phyloP scores from a whole-genome alignment of 2,797 vertebrate genomes.

The Diglossa cyanea region DNA sequence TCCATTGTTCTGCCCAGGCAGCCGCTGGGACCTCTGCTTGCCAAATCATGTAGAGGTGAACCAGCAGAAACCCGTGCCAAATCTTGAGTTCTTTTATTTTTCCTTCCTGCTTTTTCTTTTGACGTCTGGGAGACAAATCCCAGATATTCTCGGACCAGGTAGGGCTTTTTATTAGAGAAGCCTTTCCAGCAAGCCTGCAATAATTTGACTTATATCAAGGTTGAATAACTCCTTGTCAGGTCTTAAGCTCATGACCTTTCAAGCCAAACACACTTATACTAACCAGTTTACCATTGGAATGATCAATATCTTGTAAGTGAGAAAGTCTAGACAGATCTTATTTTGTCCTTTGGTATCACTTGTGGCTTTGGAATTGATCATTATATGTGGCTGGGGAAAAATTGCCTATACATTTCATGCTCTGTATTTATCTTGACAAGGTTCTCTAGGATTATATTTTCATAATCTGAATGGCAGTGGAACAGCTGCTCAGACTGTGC shows the following conservation, averaged over 20 bases:
- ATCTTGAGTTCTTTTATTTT: not conserved
- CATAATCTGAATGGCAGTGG: conserved; percentile 34
- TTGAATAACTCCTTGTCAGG: conserved; percentile 52
- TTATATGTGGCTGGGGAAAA: conserved; percentile 50
- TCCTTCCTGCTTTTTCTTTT: not conserved
- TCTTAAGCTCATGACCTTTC: conserved; percentile 65
- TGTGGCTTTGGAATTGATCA: conserved; percentile 60
- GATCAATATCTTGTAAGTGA: conserved; percentile 68
- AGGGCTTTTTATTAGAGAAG: not conserved
- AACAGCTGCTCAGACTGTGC: conserved; percentile 2
- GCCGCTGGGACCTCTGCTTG: not conserved
- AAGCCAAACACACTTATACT: conserved; percentile 50
- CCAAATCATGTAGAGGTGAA: not conserved
- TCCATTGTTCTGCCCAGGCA: not conserved
- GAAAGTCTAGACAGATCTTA: conserved; percentile 63
- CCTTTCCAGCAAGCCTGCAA: conserved; percentile 15
- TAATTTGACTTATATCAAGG: conserved; percentile 65
- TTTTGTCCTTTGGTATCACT: conserved; percentile 67
- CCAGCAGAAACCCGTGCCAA: not conserved
- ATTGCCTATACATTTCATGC: conserved; percentile 41
- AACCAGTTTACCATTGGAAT: conserved; percentile 68
- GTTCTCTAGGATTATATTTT: conserved; percentile 28
- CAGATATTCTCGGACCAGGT: conserved; percentile 4
- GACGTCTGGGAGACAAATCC: not conserved
- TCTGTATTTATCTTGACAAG: conserved; percentile 11